phyloP scores from a whole-genome alignment of 2,888 invertebrate genomes.

The Torymus tubicola region DNA sequence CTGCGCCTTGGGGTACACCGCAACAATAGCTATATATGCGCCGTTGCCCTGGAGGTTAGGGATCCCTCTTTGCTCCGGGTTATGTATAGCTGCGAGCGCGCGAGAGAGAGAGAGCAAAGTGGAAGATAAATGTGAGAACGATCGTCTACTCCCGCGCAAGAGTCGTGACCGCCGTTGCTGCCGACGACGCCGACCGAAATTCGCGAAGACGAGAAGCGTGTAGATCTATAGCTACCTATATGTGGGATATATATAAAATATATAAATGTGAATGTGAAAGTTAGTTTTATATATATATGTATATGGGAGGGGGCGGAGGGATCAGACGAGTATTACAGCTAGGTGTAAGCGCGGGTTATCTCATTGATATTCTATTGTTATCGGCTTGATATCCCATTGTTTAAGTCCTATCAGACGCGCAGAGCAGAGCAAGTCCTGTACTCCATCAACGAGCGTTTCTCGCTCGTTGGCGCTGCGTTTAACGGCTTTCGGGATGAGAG shows the following conservation, averaged over 20 bases:
- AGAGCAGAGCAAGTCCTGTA: not conserved
- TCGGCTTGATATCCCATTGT: constrained; percentile 56
- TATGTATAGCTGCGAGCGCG: not conserved
- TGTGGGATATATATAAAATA: not conserved
- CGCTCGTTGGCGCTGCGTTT: constrained; percentile 24
- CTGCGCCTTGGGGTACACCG: not conserved
- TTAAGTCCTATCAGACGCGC: constrained; percentile 18
- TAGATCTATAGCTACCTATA: not conserved
- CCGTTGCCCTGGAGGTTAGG: constrained; percentile 6
- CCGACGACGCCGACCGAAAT: constrained; percentile 34
- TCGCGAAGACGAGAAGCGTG: constrained; percentile 9
- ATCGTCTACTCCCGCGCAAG: constrained; percentile 8
- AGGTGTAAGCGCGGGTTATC: constrained; percentile 42
- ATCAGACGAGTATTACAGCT: constrained; percentile 10
- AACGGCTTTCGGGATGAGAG: constrained; percentile 34
- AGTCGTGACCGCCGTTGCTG: not conserved
- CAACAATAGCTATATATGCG: constrained; percentile 44
- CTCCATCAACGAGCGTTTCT: constrained; percentile 22
- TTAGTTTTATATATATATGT: not conserved
- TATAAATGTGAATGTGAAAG: constrained; percentile 45
- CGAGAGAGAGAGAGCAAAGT: constrained; percentile 31
- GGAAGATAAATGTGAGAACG: constrained; percentile 59
- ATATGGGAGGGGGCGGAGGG: not conserved
- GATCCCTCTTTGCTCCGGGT: not conserved
- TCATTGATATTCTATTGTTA: constrained; percentile 59